phyloP scores from a whole-genome alignment of 2,888 invertebrate species.

The Koerneria pararmatus region DNA sequence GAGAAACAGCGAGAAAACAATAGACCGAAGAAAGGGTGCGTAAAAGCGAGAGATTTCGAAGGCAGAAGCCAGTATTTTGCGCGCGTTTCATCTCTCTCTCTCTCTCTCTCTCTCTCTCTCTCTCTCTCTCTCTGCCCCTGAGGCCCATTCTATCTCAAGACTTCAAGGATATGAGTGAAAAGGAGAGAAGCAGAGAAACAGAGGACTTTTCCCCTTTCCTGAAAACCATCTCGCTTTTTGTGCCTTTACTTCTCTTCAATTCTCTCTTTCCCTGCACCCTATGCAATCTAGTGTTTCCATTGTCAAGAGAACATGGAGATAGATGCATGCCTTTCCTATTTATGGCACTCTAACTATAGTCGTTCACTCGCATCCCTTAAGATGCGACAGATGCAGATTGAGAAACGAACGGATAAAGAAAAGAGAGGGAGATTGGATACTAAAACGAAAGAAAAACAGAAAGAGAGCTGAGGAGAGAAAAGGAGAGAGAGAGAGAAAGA shows the following conservation, averaged over 20 bases:
- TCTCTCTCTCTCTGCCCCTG: conserved; percentile 5
- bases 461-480: conserved; percentile 3
- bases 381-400: too few relatives aligned
- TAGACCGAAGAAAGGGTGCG: background rate
- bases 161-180: background rate
- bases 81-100: background rate
- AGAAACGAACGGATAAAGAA: too few relatives aligned
- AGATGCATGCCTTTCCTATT: too few relatives aligned
- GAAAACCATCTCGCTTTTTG: background rate
- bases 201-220: background rate
- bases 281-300: too few relatives aligned
- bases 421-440: too few relatives aligned
- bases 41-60: background rate
- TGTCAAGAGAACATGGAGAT: too few relatives aligned
- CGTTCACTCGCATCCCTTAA: too few relatives aligned
- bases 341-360: too few relatives aligned
- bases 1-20: background rate
- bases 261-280: background rate
- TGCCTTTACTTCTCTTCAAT: background rate
- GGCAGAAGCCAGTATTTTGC: background rate
- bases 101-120: conserved; percentile 10
- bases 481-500: background rate
- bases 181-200: too few relatives aligned
- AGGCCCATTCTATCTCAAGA: background rate
- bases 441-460: background rate